phyloP scores from a whole-genome alignment of 2,797 vertebrate genomes.

The Lacerta bilineata region DNA sequence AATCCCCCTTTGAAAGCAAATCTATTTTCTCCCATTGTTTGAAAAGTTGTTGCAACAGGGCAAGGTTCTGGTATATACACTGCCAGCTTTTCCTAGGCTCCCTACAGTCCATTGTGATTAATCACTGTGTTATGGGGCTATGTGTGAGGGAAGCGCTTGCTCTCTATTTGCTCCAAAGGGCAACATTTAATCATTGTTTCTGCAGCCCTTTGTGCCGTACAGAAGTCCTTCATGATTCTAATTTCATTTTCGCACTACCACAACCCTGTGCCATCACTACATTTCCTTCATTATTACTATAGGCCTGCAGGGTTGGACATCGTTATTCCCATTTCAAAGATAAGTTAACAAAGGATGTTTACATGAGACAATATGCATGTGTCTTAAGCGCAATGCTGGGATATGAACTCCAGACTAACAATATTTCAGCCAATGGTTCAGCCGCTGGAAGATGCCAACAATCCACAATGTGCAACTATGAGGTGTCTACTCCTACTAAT shows the following conservation, averaged over 20 bases:
- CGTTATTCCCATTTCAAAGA: not conserved
- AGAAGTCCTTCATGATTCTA: not conserved
- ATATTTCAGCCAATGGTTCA: not conserved
- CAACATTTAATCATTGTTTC: slow-evolving; percentile 8
- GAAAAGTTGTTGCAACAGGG: not conserved
- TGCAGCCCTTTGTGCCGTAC: not conserved
- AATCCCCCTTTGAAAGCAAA: slow-evolving; percentile 14
- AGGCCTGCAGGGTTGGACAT: not conserved
- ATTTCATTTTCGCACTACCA: not conserved
- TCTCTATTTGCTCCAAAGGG: not conserved
- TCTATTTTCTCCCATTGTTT: not conserved
- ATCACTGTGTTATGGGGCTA: not conserved
- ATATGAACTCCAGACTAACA: not conserved
- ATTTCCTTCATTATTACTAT: not conserved
- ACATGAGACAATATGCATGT: too few species aligned
- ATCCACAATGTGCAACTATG: not conserved
- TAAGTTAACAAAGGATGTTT: not conserved
- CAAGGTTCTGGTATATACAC: slow-evolving; percentile 26
- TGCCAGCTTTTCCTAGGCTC: not conserved
- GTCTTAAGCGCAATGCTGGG: not conserved
- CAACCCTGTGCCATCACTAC: not conserved
- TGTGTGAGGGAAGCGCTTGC: not conserved
- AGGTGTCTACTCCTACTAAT: not conserved
- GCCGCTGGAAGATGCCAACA: not conserved
- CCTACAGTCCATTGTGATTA: not conserved